phyloP scores from a whole-genome alignment of 2,888 invertebrate species.

The Lasioglossum oenotherae region DNA sequence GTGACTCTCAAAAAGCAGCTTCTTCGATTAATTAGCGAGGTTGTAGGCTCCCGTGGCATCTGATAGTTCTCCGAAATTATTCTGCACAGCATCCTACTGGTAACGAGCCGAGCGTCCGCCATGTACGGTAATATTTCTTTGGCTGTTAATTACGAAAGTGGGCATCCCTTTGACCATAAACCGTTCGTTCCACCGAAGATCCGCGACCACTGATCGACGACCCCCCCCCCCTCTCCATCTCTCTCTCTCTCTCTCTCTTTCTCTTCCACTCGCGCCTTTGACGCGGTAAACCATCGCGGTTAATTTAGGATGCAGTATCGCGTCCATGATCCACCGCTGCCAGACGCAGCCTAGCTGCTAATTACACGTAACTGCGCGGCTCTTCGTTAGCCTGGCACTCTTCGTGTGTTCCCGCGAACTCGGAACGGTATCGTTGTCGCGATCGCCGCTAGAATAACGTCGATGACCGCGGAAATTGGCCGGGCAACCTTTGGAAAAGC shows the following conservation, averaged over 20 bases:
- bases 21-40: background rate
- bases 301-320: conserved; percentile 20
- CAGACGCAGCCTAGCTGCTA: conserved; percentile 16
- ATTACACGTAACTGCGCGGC: conserved; percentile 23
- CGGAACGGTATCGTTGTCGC: background rate
- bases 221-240: background rate
- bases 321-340: background rate
- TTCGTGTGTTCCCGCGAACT: background rate
- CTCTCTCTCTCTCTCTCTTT: background rate
- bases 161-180: conserved; percentile 6
- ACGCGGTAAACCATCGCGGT: conserved; percentile 17
- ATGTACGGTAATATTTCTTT: background rate
- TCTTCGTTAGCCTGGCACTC: background rate
- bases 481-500: conserved; percentile 30
- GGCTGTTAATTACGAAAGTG: conserved; percentile 3
- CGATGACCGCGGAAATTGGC: conserved; percentile 10
- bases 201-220: background rate
- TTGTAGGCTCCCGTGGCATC: background rate
- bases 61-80: background rate
- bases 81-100: background rate
- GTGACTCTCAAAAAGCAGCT: background rate
- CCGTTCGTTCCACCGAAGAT: conserved; percentile 1
- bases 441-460: background rate
- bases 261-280: conserved; percentile 4
- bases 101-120: background rate